These are phyloP conservation scores for Emmelina monodactyla DNA, from an alignment of 2,888 invertebrate genomes.

Conservation along the genomic window DNA sequence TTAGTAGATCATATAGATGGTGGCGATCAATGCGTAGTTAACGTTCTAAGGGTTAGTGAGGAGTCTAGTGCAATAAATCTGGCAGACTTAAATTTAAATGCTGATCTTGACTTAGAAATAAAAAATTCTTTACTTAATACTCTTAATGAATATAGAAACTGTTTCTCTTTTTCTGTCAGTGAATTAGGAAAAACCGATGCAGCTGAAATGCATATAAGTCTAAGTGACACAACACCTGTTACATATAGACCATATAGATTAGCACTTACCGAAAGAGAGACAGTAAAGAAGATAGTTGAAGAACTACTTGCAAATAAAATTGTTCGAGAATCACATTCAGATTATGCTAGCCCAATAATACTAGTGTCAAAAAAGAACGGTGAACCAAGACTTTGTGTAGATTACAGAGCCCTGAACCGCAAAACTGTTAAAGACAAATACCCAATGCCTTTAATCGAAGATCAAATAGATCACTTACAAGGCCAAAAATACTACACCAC, in stretches of 20 bases:
- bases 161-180: conserved; percentile 11
- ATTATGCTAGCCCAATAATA: conserved; percentile 7
- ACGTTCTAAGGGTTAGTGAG: too few species aligned
- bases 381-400: conserved; percentile 15
- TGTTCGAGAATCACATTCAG: conserved; percentile 3
- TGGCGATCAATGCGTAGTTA: too few species aligned
- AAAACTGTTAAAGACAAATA: conserved; percentile 6
- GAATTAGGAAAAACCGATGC: conserved; percentile 7
- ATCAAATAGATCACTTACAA: too few species aligned
- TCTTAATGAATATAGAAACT: conserved; percentile 7
- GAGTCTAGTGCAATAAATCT: too few species aligned
- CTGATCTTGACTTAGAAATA: too few species aligned
- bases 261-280: conserved; percentile 4
- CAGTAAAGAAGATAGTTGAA: conserved; percentile 5
- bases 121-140: too few species aligned
- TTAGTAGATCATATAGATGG: too few species aligned
- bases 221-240: conserved; percentile 7
- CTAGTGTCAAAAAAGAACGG: conserved; percentile 12
- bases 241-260: conserved; percentile 8
- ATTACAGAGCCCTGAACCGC: conserved; percentile 9
- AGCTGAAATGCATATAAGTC: conserved; percentile 6
- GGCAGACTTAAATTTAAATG: too few species aligned
- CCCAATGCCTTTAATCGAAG: conserved; percentile 16
- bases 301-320: conserved; percentile 3
- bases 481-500: conserved; percentile 3